These are phyloP conservation scores for Andrena cerasifolii DNA, from an alignment of 1,140 invertebrate species.

Conservation along the genomic window DNA sequence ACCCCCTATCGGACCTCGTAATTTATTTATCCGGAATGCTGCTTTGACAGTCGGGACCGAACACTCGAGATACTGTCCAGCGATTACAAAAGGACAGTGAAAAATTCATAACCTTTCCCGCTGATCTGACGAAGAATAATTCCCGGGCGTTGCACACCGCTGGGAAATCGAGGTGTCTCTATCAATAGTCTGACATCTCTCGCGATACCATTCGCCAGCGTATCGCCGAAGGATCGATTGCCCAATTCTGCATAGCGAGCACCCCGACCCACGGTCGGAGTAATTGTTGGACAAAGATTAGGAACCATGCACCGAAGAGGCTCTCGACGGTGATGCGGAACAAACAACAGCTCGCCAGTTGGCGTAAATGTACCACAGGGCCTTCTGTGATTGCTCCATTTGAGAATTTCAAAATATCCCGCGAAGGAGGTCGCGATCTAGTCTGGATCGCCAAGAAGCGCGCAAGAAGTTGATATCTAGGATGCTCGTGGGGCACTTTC, in stretches of 20 bases:
- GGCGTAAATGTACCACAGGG: not conserved
- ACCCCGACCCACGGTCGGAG: slow-evolving; percentile 8
- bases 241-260: slow-evolving; percentile 26
- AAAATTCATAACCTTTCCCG: slow-evolving; percentile 16
- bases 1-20: not conserved
- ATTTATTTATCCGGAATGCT: slow-evolving; percentile 38
- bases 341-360: not conserved
- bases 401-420: not conserved
- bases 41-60: slow-evolving; percentile 16
- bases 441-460: not conserved
- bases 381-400: too few species aligned
- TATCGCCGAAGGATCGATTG: slow-evolving; percentile 2
- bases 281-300: slow-evolving; percentile 32
- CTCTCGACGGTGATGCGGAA: not conserved
- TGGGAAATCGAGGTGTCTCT: slow-evolving; percentile 7
- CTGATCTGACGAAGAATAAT: slow-evolving; percentile 1
- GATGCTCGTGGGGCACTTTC: slow-evolving; percentile 62
- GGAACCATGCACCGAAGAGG: not conserved
- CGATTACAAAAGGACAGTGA: slow-evolving; percentile 9
- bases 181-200: not conserved
- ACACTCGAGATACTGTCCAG: not conserved
- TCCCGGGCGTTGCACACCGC: not conserved
- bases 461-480: slow-evolving; percentile 16
- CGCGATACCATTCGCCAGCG: slow-evolving; percentile 6
- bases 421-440: slow-evolving; percentile 9